A percentile compares a stretch with the other conserved stretches of the same genome.
Evolutionary conservation across 1,140 invertebrate genomes (phyloP).

Genomic region (Brachionus paranguensis): DNA sequence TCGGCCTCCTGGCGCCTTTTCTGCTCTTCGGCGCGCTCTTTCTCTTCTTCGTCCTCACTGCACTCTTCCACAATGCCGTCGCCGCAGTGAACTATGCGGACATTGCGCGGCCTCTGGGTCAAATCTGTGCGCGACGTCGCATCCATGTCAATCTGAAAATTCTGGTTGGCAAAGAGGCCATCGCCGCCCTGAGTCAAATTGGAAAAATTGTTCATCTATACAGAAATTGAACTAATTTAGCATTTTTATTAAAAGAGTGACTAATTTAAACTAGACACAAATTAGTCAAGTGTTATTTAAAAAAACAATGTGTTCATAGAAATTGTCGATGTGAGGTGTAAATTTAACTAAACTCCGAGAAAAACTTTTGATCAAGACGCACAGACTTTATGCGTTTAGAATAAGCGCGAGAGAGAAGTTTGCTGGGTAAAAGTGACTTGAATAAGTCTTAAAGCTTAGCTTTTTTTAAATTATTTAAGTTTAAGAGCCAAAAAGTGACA

Average conservation of each 20-base stretch:
- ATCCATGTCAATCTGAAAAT: neutral
- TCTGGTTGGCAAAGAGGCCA: neutral
- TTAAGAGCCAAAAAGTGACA: neutral
- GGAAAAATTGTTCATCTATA: conserved; percentile 1
- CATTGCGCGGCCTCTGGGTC: neutral
- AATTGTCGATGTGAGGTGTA: neutral
- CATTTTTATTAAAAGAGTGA: neutral
- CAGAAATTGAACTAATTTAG: conserved; percentile 2
- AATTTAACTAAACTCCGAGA: neutral
- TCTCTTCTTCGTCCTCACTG: conserved; percentile 12
- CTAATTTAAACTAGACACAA: neutral
- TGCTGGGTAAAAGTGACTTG: neutral
- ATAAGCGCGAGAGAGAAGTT: neutral
- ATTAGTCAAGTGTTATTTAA: neutral
- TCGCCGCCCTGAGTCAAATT: neutral
- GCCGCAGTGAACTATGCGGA: neutral
- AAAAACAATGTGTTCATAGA: neutral
- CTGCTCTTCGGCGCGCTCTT: neutral
- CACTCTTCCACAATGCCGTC: conserved; percentile 31
- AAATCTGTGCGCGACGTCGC: neutral
- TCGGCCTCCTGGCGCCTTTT: neutral
- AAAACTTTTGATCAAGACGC: neutral
- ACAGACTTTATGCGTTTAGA: neutral
- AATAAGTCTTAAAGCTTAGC: neutral
- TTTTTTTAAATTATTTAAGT: neutral